Evolutionary conservation across 2,113 vertebrate genomes (phyloP).

Genomic region (Columbina picui): DNA sequence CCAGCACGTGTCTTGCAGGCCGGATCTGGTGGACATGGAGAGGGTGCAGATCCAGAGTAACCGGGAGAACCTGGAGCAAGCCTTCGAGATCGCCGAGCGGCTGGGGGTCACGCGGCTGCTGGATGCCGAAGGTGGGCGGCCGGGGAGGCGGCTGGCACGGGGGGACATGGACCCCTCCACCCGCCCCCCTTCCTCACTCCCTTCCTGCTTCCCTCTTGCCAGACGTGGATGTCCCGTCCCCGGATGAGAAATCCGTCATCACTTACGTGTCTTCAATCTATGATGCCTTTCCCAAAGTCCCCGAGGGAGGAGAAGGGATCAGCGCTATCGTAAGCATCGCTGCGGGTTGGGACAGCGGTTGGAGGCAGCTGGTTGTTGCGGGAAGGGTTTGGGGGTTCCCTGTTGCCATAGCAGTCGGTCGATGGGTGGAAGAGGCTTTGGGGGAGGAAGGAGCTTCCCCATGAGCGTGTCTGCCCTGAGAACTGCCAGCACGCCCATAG

Average conservation of each 20-base stretch:
- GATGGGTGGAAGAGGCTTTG: neutral
- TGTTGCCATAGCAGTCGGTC: fast-evolving
- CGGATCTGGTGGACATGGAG: conserved; percentile 97
- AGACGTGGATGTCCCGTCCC: conserved; percentile 96
- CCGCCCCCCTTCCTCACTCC: neutral
- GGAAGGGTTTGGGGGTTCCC: neutral
- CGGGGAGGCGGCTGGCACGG: fast-evolving
- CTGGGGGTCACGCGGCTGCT: conserved; percentile 93
- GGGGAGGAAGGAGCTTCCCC: neutral
- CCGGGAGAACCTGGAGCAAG: conserved; percentile 95
- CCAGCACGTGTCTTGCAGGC: conserved; percentile 74
- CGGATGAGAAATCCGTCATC: conserved; percentile 98
- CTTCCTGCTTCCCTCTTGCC: neutral
- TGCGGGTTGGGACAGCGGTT: fast-evolving
- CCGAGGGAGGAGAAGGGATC: conserved; percentile 95
- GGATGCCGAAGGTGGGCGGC: conserved; percentile 90
- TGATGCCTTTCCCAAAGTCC: conserved; percentile 98
- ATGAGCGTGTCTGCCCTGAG: fast-evolving
- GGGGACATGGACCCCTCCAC: neutral
- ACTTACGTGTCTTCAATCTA: conserved; percentile 99
- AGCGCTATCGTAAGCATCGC: conserved; percentile 82
- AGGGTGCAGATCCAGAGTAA: conserved; percentile 90
- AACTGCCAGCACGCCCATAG: neutral
- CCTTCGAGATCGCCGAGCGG: conserved; percentile 95
- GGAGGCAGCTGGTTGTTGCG: neutral